These are phyloP conservation scores for Varroa destructor DNA, from an alignment of 1,140 invertebrate species.

Conservation along the genomic window DNA sequence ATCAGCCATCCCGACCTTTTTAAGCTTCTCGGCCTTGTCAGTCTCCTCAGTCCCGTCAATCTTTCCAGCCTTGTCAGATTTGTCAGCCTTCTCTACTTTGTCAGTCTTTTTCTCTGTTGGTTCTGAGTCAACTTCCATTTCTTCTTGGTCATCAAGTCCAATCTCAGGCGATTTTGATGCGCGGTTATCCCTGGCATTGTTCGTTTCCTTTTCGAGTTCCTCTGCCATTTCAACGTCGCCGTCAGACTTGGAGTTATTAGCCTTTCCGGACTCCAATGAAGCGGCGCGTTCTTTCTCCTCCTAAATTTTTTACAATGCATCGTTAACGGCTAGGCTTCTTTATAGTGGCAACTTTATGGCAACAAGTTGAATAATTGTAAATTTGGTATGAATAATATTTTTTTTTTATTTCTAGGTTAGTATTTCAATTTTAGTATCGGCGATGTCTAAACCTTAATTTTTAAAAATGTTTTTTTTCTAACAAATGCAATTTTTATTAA, in stretches of 20 bases:
- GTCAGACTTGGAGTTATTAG: not conserved
- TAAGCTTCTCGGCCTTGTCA: constrained; percentile 31
- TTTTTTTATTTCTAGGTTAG: too few relatives aligned
- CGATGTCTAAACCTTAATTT: too few relatives aligned
- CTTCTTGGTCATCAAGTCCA: constrained; percentile 17
- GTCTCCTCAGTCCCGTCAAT: constrained; percentile 33
- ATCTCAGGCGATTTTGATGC: constrained; percentile 24
- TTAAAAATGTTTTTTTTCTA: too few relatives aligned
- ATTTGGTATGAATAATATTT: too few relatives aligned
- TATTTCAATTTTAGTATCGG: too few relatives aligned
- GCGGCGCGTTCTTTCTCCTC: constrained; percentile 20
- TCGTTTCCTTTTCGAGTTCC: constrained; percentile 19
- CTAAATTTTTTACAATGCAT: not conserved
- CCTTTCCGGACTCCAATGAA: not conserved
- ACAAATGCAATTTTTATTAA: too few relatives aligned
- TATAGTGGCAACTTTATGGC: too few relatives aligned
- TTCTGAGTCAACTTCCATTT: constrained; percentile 22
- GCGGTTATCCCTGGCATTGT: constrained; percentile 13
- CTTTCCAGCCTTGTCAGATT: constrained; percentile 31
- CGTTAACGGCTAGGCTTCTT: too few relatives aligned
- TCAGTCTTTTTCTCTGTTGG: constrained; percentile 21
- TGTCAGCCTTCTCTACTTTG: constrained; percentile 21
- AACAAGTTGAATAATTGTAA: too few relatives aligned
- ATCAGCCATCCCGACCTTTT: constrained; percentile 26
- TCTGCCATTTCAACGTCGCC: constrained; percentile 19